phyloP scores from a whole-genome alignment of 2,113 vertebrate species.

The Oncorhynchus clarkii region DNA sequence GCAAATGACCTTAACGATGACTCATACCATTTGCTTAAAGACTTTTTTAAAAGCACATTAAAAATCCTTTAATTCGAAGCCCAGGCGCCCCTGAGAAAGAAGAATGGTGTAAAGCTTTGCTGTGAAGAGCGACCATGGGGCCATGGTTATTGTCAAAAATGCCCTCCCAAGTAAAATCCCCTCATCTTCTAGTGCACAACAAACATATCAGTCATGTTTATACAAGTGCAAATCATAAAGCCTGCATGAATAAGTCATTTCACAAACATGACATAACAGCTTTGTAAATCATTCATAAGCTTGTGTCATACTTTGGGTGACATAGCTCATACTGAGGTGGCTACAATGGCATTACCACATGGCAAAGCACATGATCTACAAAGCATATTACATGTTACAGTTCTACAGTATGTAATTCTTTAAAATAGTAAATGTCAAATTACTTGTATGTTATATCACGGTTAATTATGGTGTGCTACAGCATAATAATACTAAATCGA shows the following conservation, averaged over 20 bases:
- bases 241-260: constrained; percentile 3
- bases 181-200: not conserved
- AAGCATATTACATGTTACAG: too few species aligned
- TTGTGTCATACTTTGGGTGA: constrained; percentile 5
- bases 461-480: too few species aligned
- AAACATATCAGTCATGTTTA: not conserved
- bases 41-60: constrained; percentile 57
- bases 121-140: not conserved
- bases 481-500: too few species aligned
- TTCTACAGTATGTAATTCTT: too few species aligned
- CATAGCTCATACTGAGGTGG: not conserved
- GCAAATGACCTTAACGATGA: constrained; percentile 78
- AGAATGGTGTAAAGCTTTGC: constrained; percentile 27
- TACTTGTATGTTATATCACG: too few species aligned
- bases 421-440: too few species aligned
- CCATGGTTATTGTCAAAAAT: not conserved
- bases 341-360: not conserved
- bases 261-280: constrained; percentile 13
- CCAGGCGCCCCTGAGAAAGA: constrained; percentile 32
- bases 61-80: constrained; percentile 46
- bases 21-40: constrained; percentile 70
- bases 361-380: too few species aligned
- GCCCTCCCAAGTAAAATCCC: not conserved
- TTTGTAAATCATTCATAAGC: constrained; percentile 9
- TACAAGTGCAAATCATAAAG: not conserved